These are phyloP conservation scores for Stenodera caucasica DNA, from an alignment of 2,888 invertebrate genomes.

Conservation along the genomic window DNA sequence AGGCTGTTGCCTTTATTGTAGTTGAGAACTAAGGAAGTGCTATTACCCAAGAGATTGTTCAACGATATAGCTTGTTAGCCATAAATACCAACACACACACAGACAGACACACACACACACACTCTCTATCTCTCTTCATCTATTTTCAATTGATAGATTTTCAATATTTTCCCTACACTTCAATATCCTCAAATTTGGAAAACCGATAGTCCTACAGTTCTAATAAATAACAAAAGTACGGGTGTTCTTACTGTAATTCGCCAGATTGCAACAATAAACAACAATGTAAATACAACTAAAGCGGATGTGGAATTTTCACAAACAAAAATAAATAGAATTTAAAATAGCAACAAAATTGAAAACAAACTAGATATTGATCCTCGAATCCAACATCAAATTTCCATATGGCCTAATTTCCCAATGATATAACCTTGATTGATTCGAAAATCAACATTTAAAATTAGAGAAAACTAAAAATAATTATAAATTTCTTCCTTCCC, in stretches of 20 bases:
- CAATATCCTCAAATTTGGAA: too few relatives aligned
- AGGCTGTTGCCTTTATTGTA: slow-evolving; percentile 4
- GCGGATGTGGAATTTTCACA: not conserved
- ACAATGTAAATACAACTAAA: not conserved
- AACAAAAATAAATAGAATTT: not conserved
- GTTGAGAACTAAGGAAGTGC: slow-evolving; percentile 9
- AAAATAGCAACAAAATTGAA: not conserved
- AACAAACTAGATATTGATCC: too few relatives aligned
- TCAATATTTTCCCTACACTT: too few relatives aligned
- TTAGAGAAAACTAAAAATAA: too few relatives aligned
- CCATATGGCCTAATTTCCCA: too few relatives aligned
- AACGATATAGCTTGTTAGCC: slow-evolving; percentile 8
- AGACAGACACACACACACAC: too few relatives aligned
- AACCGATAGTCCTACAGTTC: too few relatives aligned
- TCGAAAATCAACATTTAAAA: too few relatives aligned
- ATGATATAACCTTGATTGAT: too few relatives aligned
- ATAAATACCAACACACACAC: not conserved
- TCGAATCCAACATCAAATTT: too few relatives aligned
- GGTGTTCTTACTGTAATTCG: not conserved
- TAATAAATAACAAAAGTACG: not conserved
- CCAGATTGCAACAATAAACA: not conserved
- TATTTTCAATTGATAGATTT: not conserved
- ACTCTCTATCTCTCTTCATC: not conserved
- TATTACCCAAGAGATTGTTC: slow-evolving; percentile 10
- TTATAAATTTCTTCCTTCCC: too few relatives aligned